Evolutionary conservation across 2,888 invertebrate species (phyloP).

Genomic region (Epiperipatus broadwayi): DNA sequence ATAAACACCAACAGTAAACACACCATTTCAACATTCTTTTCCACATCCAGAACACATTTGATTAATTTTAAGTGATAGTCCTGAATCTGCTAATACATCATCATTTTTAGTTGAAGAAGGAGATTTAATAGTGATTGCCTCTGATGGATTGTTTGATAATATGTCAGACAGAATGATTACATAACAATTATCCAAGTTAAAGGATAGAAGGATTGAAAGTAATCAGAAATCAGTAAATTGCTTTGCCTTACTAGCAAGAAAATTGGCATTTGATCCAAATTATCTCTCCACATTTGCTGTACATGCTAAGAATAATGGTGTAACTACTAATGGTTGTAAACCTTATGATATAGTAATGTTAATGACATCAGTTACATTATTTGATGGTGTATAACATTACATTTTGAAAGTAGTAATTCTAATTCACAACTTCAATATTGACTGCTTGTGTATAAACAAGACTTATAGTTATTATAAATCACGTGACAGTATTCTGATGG

Average conservation of each 20-base stretch:
- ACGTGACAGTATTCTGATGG: too few relatives aligned
- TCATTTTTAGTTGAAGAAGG: conserved; percentile 75
- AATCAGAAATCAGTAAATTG: conserved; percentile 79
- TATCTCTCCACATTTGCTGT: conserved; percentile 89
- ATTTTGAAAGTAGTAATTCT: too few relatives aligned
- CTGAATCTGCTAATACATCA: conserved; percentile 71
- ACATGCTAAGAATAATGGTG: conserved; percentile 78
- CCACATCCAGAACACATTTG: conserved; percentile 75
- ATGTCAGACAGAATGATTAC: conserved; percentile 75
- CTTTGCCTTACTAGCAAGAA: conserved; percentile 83
- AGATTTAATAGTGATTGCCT: conserved; percentile 73
- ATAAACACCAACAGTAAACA: conserved; percentile 98
- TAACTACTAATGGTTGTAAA: conserved; percentile 83
- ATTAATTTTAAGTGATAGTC: conserved; percentile 74
- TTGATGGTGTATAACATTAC: too few relatives aligned
- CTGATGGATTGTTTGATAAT: conserved; percentile 97
- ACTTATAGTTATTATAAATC: too few relatives aligned
- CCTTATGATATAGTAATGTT: conserved; percentile 97
- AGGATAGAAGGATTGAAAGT: conserved; percentile 25
- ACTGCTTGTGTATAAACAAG: too few relatives aligned
- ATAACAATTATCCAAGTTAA: conserved; percentile 50
- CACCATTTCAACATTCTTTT: conserved; percentile 86
- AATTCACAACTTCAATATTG: too few relatives aligned
- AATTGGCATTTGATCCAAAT: conserved; percentile 76
- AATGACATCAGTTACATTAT: conserved; percentile 82